phyloP scores from a whole-genome alignment of 1,140 invertebrate genomes.

The Magallana angulata region DNA sequence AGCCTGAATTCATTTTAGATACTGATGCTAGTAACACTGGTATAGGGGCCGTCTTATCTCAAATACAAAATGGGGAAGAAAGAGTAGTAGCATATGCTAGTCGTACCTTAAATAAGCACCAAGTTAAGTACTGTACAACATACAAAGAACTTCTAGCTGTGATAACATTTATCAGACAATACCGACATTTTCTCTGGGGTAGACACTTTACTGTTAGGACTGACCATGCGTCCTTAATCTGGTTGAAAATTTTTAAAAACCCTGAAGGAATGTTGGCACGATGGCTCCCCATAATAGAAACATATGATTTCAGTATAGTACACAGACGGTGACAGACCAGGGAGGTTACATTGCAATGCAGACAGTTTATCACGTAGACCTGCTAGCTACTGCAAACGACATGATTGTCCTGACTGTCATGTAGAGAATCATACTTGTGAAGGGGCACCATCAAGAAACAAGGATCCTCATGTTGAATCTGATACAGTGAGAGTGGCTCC shows the following conservation, averaged over 20 bases:
- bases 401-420: conserved; percentile 34
- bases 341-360: conserved; percentile 33
- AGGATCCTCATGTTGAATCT: background rate
- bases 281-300: conserved; percentile 44
- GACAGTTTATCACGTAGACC: conserved; percentile 44
- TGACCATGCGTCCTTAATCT: conserved; percentile 55
- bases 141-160: conserved; percentile 52
- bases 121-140: conserved; percentile 55
- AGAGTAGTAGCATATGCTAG: conserved; percentile 45
- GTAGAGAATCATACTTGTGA: background rate
- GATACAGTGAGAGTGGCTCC: background rate
- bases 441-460: too few species aligned
- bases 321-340: too few species aligned
- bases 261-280: conserved; percentile 43
- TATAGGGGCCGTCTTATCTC: conserved; percentile 43
- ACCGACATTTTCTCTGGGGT: conserved; percentile 48
- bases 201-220: conserved; percentile 45
- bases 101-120: conserved; percentile 20
- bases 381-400: conserved; percentile 10
- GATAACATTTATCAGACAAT: conserved; percentile 52
- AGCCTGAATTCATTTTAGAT: conserved; percentile 42
- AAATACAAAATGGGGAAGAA: conserved; percentile 42
- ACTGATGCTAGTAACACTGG: conserved; percentile 42
- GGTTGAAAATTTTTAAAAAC: conserved; percentile 50
- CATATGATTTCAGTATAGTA: conserved; percentile 47